A percentile compares a stretch with the other conserved stretches of the same genome.
phyloP scores from a whole-genome alignment of 2,113 vertebrate species.

The Eulacestoma nigropectus region DNA sequence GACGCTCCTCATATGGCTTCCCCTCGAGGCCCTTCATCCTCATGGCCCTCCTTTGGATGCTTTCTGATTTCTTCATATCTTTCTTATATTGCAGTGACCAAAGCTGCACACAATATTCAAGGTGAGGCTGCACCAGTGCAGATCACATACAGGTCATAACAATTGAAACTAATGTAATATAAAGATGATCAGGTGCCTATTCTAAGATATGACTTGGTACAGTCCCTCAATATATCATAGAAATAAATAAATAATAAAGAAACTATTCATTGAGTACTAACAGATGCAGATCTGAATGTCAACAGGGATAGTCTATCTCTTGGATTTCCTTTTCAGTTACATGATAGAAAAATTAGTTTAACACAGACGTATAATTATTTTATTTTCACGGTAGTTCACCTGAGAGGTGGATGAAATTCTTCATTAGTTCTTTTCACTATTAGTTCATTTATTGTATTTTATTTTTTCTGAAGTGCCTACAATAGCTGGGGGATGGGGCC shows the following conservation, averaged over 20 bases:
- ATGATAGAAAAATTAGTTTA: background rate
- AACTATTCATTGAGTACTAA: background rate
- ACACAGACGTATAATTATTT: background rate
- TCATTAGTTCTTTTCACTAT: background rate
- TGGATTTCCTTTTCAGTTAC: background rate
- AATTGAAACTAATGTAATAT: background rate
- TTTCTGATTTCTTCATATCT: background rate
- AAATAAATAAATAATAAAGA: background rate
- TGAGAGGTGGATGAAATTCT: background rate
- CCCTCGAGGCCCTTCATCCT: background rate
- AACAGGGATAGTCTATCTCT: background rate
- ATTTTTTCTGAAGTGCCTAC: background rate
- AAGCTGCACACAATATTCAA: background rate
- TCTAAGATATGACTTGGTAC: background rate
- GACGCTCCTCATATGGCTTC: fast-evolving
- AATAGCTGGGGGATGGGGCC: background rate
- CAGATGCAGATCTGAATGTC: background rate
- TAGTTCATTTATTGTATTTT: background rate
- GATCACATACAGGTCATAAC: background rate
- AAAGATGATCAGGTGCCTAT: background rate
- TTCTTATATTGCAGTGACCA: background rate
- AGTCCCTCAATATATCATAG: background rate
- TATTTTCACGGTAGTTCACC: background rate
- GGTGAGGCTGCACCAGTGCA: background rate
- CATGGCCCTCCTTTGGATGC: background rate